Percentiles rank a stretch among this genome's conserved stretches.
Evolutionary conservation across 1,140 invertebrate genomes (phyloP).

Genomic region (Drosophila kanapiae): DNA sequence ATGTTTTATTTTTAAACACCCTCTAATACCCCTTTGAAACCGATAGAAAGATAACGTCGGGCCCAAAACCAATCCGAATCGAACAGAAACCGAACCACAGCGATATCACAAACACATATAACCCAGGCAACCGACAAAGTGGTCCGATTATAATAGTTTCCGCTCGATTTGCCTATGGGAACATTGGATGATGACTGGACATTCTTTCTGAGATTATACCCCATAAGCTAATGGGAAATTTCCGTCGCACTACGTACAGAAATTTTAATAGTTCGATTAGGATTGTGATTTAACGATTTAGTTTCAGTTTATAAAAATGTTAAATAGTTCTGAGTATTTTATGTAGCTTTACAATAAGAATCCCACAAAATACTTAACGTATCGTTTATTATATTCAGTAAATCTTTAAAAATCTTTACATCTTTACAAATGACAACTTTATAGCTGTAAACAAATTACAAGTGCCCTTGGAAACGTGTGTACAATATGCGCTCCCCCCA

Average conservation of each 20-base stretch:
- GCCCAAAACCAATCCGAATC: slow-evolving; percentile 16
- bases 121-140: slow-evolving; percentile 20
- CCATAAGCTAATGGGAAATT: slow-evolving; percentile 26
- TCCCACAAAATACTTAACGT: too few species aligned
- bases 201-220: slow-evolving; percentile 27
- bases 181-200: slow-evolving; percentile 29
- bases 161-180: slow-evolving; percentile 39
- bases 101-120: slow-evolving; percentile 7
- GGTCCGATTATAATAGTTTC: slow-evolving; percentile 46
- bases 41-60: slow-evolving; percentile 33
- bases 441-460: slow-evolving; percentile 3
- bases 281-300: background rate
- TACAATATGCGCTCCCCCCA: background rate
- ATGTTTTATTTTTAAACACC: slow-evolving; percentile 77
- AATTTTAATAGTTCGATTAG: background rate
- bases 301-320: background rate
- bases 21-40: slow-evolving; percentile 42
- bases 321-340: background rate
- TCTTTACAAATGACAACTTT: background rate
- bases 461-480: slow-evolving; percentile 13
- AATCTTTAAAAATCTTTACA: background rate
- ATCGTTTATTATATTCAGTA: background rate
- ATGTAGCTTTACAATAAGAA: too few species aligned
- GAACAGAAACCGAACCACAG: slow-evolving; percentile 9
- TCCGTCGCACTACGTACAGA: slow-evolving; percentile 8